Base-by-base conservation (phyloP, 2,888 invertebrate genomes). In the Tiphia femorata region DNA sequence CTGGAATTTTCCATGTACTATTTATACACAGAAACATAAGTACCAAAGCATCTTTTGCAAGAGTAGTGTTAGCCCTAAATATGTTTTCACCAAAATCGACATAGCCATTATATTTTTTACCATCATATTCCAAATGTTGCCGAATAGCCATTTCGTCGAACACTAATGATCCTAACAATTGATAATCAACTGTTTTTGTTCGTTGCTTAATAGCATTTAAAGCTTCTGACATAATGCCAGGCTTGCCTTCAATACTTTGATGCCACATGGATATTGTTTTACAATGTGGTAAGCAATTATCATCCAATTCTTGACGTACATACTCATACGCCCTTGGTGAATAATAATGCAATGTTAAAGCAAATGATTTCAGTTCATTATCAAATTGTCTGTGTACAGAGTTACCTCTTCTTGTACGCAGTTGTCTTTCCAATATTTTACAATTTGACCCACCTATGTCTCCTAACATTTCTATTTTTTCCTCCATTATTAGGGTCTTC, bases 11-110 rank as follows among this genome's bases (percentile, higher is more conserved):
- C 42, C 42, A 33, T 44, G 44, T 12, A 44, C 21, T 16, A 44
- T 44, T 44, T 30, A 44, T 19, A 20, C 44, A 44, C n/a, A 44
- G 17, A 44, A 44, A 27, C 20, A 33, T 44, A 20, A 20, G 30
- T 27, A 42, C 42, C 10, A 40, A 21, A 40, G 14, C 21, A 14
- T 40, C 2, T 2, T 1, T 40, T 6, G 40, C 40, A 3, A 40
- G 1, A 3, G 4, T 12, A 4, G 2, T 40, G 10, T 40, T 3
- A 21, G n/a, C 21, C 3, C 21, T 8, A 10, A 8, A 7, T 16
- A 40, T 40, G 23, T 40, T n/a, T n/a, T n/a, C n/a, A 25, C 25
- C 25, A 5, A 25, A 25, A 2, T 42, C 42, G 4, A 27, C 17
- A 17, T 43, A 43, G 5, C 17, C 27, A 10, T 16, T 14, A 21